Conservation (phyloP, 2,888 invertebrate genomes). For the Meandrusa payeni region DNA sequence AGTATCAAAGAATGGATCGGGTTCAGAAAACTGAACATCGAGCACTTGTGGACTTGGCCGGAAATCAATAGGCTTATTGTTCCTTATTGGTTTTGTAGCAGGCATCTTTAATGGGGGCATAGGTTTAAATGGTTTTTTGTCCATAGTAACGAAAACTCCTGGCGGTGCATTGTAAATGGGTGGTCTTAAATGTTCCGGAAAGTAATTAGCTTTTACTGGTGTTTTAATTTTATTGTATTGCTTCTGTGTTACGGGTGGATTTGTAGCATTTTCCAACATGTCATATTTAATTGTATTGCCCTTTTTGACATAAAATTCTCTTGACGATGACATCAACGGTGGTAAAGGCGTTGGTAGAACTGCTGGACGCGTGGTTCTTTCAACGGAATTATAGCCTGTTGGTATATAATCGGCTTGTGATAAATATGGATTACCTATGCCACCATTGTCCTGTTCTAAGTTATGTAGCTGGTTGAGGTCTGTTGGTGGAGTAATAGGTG, state of each 20-base stretch:
- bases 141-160: conserved; percentile 70
- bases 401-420: conserved; percentile 44
- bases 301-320: conserved; percentile 43
- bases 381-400: conserved; percentile 41
- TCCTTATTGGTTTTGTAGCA: conserved; percentile 45
- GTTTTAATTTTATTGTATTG: conserved; percentile 40
- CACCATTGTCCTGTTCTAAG: conserved; percentile 19
- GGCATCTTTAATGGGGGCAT: conserved; percentile 67
- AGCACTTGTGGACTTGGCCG: conserved; percentile 69
- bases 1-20: conserved; percentile 50
- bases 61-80: conserved; percentile 52
- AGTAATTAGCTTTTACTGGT: conserved; percentile 52
- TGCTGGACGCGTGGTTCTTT: conserved; percentile 57
- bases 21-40: conserved; percentile 53
- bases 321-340: conserved; percentile 31
- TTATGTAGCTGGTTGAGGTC: conserved; percentile 35
- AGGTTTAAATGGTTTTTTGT: conserved; percentile 73
- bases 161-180: conserved; percentile 72
- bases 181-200: conserved; percentile 60
- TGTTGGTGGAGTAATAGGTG: conserved; percentile 39
- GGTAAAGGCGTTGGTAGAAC: conserved; percentile 54
- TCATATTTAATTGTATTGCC: conserved; percentile 38
- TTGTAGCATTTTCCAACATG: conserved; percentile 44
- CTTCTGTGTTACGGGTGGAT: too few relatives aligned
- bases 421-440: conserved; percentile 35